Conservation (phyloP, 2,888 invertebrate species). For the Chloromyia formosa region DNA sequence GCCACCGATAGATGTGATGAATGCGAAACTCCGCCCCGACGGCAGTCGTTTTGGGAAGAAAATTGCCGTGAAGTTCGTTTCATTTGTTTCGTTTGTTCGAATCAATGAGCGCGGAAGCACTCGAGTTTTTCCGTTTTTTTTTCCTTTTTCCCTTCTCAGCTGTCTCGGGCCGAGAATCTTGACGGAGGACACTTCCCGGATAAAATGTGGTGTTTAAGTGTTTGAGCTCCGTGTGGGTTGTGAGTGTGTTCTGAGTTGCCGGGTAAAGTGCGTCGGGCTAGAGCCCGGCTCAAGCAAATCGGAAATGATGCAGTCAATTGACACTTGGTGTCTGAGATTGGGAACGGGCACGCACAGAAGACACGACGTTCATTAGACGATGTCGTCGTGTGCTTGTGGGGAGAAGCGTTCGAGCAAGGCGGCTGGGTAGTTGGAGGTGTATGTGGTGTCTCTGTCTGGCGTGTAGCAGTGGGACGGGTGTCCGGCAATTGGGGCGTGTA, state of each 20-base stretch:
- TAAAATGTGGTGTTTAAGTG: not conserved
- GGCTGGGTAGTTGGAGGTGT: not conserved
- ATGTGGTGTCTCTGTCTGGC: slow-evolving; percentile 2
- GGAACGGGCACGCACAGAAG: not conserved
- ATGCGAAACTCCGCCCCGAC: slow-evolving; percentile 30
- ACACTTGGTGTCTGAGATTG: slow-evolving; percentile 8
- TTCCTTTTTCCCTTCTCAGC: not conserved
- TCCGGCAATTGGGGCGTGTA: slow-evolving; percentile 15
- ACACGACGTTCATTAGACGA: not conserved
- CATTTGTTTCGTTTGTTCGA: slow-evolving; percentile 42
- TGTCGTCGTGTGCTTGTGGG: not conserved
- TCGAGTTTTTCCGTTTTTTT: slow-evolving; percentile 19
- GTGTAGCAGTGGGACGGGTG: not conserved
- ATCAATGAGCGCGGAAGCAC: slow-evolving; percentile 40
- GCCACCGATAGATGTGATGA: not conserved
- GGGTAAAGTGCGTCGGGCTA: slow-evolving; percentile 4
- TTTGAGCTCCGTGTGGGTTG: not conserved
- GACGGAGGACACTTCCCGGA: not conserved
- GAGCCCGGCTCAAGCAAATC: slow-evolving; percentile 16
- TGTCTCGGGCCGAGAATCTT: slow-evolving; percentile 22
- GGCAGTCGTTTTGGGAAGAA: slow-evolving; percentile 23
- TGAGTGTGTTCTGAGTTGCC: not conserved
- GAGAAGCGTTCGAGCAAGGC: not conserved
- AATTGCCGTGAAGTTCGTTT: slow-evolving; percentile 40
- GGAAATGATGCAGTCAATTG: slow-evolving; percentile 36